Conservation (phyloP, 2,113 vertebrate species). For the Pelodiscus sinensis region DNA sequence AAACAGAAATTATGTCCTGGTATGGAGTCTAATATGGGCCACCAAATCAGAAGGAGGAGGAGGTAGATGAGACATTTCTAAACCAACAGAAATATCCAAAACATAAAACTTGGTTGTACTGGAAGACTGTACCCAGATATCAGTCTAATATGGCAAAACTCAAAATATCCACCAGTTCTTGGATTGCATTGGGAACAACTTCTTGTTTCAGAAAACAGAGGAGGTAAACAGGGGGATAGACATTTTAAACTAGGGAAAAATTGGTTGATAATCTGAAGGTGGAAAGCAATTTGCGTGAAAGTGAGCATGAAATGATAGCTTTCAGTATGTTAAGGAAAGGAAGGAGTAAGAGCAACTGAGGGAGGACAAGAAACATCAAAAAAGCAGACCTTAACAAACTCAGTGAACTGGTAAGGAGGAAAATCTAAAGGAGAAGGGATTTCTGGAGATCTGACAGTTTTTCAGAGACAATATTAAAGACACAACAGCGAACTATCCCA, state of each 20-base stretch:
- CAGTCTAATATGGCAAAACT: neutral
- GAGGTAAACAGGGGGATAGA: neutral
- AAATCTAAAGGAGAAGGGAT: neutral
- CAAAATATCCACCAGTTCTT: neutral
- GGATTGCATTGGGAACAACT: neutral
- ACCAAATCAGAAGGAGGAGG: neutral
- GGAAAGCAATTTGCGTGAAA: neutral
- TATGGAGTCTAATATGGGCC: neutral
- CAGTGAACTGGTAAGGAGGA: neutral
- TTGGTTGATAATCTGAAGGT: neutral
- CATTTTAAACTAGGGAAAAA: neutral
- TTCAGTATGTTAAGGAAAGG: neutral
- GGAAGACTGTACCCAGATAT: neutral
- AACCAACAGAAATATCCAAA: neutral
- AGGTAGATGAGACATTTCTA: neutral
- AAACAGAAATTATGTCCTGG: neutral
- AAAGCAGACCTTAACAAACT: neutral
- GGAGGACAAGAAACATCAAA: neutral
- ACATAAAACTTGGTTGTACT: neutral
- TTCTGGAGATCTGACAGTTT: neutral
- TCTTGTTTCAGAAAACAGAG: neutral
- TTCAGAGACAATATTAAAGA: neutral
- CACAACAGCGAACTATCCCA: neutral
- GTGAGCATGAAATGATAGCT: neutral
- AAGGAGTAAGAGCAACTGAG: neutral